phyloP scores from a whole-genome alignment of 2,113 vertebrate genomes.

The Nasalis larvatus region DNA sequence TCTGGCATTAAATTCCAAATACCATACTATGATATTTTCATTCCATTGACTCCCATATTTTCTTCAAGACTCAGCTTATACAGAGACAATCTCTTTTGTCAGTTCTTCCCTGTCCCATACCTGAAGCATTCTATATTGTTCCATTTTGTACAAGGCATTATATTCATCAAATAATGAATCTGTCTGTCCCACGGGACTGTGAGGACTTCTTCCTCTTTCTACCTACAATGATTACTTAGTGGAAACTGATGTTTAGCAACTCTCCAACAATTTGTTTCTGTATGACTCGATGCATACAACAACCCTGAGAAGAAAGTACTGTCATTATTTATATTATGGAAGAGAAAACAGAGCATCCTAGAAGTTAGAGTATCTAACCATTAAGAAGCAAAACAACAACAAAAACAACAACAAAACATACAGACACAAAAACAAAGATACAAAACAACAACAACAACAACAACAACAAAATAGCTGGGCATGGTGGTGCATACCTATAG shows the following conservation, averaged over 20 bases:
- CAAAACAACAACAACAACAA: no score
- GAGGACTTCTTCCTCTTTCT: background rate
- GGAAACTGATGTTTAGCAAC: background rate
- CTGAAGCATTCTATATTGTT: background rate
- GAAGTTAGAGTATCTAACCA: background rate
- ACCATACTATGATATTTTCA: background rate
- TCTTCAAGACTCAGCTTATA: background rate
- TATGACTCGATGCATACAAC: background rate
- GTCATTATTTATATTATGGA: background rate
- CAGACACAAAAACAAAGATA: no score
- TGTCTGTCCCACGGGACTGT: background rate
- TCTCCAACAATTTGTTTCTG: background rate
- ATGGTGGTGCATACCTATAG: no score
- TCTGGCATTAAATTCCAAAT: background rate
- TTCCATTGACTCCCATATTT: background rate
- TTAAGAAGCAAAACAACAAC: background rate
- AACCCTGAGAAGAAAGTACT: background rate
- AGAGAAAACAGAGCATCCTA: background rate
- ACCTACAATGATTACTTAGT: background rate
- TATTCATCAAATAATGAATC: background rate
- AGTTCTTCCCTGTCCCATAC: background rate
- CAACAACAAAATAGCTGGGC: no score
- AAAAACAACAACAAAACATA: no score
- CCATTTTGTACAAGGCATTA: fast-evolving
- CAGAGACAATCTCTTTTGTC: fast-evolving